Base-by-base conservation (phyloP, 2,888 invertebrate genomes). In the Sesamia inferens region DNA sequence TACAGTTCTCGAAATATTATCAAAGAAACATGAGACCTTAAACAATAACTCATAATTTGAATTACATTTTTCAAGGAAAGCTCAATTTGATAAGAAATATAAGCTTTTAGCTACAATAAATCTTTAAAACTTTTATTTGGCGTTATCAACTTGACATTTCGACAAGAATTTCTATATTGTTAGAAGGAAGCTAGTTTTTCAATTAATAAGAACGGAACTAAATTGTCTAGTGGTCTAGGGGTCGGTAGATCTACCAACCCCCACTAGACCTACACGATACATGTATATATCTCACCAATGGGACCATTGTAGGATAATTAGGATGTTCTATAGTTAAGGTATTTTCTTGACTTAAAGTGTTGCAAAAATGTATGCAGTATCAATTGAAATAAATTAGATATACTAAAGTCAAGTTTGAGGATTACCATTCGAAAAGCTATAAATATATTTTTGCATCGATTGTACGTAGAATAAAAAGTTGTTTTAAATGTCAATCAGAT, bases 391-490 rank as follows among this genome's bases (percentile, higher is more conserved):
- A 39, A 47, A 14, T 54, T n/a, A n/a, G n/a, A 42, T 6, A 19
- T 39, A 22, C 16, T 16, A 22, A 24, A 48, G 13, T 24, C 19
- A 62, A 24, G 31, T 13, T 73, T 24, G 22, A 39, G 19, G 22
- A 48, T 22, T 19, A 39, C n/a, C 11, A 14, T 70, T 31, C 14
- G 2, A 31, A 10, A 19, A 14, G 22, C 5, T 3, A 62, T 19
- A 51, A 51, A 11, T 39, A n/a, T 2, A 19, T 57, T 74, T 71
- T 7, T 4, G 74, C 47, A 7, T 47, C 55, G 55, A 39, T 22
- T 57, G 22, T 39, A 48, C 24, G 16, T 24, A 42, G 16, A n/a
- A 47, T 55, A 47, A 73, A 73, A 73, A 44, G 48, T 51, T 24
- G 22, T 22, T 51, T 19, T 16, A 22, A 76, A 64, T 54, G 19